A percentile compares a stretch with the other conserved stretches of the same genome.
Evolutionary conservation across 2,113 vertebrate genomes (phyloP).

Genomic region (Tautogolabrus adspersus): DNA sequence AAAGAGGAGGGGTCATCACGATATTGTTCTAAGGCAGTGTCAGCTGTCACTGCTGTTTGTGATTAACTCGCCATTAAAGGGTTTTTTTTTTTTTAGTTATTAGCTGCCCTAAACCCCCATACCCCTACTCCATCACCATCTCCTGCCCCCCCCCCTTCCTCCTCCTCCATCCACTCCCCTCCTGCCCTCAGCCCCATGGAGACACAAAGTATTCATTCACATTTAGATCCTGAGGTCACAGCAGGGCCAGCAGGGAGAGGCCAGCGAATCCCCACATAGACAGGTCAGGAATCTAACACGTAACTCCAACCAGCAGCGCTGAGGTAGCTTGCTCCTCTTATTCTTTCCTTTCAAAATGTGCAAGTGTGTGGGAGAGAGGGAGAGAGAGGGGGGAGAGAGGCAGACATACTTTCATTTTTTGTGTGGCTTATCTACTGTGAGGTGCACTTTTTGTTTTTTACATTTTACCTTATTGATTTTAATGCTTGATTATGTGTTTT

Average conservation of each 20-base stretch:
- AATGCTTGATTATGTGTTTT: neutral
- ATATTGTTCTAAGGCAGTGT: constrained; percentile 78
- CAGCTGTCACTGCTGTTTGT: constrained; percentile 84
- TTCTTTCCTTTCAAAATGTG: constrained; percentile 63
- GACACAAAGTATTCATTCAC: constrained; percentile 89
- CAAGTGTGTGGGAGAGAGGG: constrained; percentile 61
- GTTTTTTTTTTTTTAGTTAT: constrained; percentile 79
- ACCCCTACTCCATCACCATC: constrained; percentile 65
- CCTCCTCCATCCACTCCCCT: constrained; percentile 38
- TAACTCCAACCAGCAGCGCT: constrained; percentile 72
- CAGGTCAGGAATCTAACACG: constrained; percentile 85
- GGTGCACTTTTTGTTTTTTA: constrained; percentile 26
- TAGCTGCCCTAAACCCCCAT: constrained; percentile 71
- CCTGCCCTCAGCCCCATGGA: constrained; percentile 78
- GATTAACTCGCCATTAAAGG: constrained; percentile 86
- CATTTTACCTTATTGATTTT: constrained; percentile 15
- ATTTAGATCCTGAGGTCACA: constrained; percentile 88
- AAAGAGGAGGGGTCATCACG: constrained; percentile 43
- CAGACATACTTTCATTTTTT: constrained; percentile 36
- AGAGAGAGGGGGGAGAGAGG: constrained; percentile 20
- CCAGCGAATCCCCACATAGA: constrained; percentile 71
- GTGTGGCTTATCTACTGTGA: constrained; percentile 8
- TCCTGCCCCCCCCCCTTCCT: constrained; percentile 54
- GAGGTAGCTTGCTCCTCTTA: constrained; percentile 74
- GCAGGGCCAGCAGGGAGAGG: constrained; percentile 84